Evolutionary conservation across 2,797 vertebrate species (phyloP), one percentile per base, ranked within the genome.

Genomic region (Psittacula echo): DNA sequence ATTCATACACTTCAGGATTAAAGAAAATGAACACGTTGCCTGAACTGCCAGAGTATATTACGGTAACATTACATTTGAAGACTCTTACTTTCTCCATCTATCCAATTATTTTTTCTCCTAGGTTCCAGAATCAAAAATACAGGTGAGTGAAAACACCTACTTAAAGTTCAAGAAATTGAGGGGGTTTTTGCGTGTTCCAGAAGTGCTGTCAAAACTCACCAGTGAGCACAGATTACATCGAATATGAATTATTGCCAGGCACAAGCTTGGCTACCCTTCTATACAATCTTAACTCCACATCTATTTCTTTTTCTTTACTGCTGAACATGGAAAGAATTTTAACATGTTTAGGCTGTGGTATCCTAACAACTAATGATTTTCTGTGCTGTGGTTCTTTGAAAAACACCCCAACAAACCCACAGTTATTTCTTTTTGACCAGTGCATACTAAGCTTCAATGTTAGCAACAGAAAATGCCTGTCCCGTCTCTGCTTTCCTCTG

Each of bases 171-270:
- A 9, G 67, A 62, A 58, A 5, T 0, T 1, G 37, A 34, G 37
- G 12, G 21, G 3, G 1, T 11, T 54, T 50, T 42, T 39, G 39
- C 23, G 60, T 17, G 41, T 11, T 19, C 24, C 60, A 27, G n/a
- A 21, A 54, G 39, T 3, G 62, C 81, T 87, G 74, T 2, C 67
- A n/a, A 22, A 68, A 12, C 32, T 17, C 13, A 1, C 13, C 1
- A 9, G 26, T 0, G 4, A 7, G 1, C 10, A 11, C 0, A 2
- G 26, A 2, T 10, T 26, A 9, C 8, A 4, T 60, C 23, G 75
- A 44, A 11, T 8, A 3, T 0, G 48, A 89, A 41, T 70, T 5
- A 0, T 5, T 3, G 4, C 19, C 58, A 23, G 78, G 26, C 11
- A 1, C 41, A 27, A n/a, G 39, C 56, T 39, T 51, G 8, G 58